These are phyloP conservation scores for Astyanax mexicanus DNA, from an alignment of 2,797 vertebrate species.

Conservation along the genomic window DNA sequence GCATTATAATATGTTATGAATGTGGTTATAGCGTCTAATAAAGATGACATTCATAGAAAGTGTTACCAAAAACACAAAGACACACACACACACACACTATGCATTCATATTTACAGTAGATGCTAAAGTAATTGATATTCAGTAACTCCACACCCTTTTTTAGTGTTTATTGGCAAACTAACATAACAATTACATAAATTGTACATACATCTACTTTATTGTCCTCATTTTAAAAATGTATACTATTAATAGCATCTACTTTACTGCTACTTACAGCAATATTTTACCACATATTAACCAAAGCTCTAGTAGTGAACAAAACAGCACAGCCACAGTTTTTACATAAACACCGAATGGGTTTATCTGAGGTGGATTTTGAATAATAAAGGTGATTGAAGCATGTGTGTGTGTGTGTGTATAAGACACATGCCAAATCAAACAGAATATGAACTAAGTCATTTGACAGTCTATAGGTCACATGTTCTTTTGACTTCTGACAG, in stretches of 20 bases:
- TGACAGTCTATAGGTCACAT: conserved; percentile 59
- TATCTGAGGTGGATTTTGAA: conserved; percentile 28
- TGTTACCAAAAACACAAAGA: too few species aligned
- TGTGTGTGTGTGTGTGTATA: conserved; percentile 8
- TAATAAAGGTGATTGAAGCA: conserved; percentile 17
- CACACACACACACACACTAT: too few species aligned
- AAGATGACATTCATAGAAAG: too few species aligned
- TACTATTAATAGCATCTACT: conserved; percentile 61
- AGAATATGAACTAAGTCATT: conserved; percentile 48
- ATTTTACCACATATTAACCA: conserved; percentile 71
- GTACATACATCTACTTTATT: too few species aligned
- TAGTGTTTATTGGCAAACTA: too few species aligned
- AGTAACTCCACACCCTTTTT: too few species aligned
- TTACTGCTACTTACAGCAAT: conserved; percentile 69
- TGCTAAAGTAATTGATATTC: too few species aligned
- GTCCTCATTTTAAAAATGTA: too few species aligned
- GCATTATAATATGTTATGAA: too few species aligned
- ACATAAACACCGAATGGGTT: background rate
- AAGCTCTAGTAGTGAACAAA: conserved; percentile 66
- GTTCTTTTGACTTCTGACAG: conserved; percentile 56
- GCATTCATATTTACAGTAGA: too few species aligned
- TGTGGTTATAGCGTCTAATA: too few species aligned
- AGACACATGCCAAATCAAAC: conserved; percentile 52
- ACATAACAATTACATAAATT: too few species aligned
- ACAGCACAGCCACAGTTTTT: background rate